Evolutionary conservation across 2,113 vertebrate species (phyloP).

Genomic region (Entomyzon cyanotis): DNA sequence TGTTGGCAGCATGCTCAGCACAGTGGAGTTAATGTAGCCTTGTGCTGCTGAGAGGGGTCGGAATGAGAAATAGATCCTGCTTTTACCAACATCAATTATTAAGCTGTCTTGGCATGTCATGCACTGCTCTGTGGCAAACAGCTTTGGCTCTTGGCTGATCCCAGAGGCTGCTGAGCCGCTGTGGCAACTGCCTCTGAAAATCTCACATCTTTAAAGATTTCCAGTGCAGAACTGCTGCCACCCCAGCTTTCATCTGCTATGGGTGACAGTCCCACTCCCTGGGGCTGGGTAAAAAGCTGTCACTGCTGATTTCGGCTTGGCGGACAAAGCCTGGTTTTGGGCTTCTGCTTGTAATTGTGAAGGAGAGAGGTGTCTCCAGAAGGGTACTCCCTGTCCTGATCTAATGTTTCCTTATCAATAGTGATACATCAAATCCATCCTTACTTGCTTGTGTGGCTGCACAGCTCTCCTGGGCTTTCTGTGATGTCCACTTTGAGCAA

Average conservation of each 20-base stretch:
- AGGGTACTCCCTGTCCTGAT: not conserved
- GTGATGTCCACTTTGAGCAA: not conserved
- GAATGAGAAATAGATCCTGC: not conserved
- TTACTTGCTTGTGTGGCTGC: not conserved
- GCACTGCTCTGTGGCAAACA: not conserved
- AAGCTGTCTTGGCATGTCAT: not conserved
- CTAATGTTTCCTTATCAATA: not conserved
- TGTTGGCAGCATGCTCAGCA: not conserved
- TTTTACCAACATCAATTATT: constrained; percentile 45
- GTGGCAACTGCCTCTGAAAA: not conserved
- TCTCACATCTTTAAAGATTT: not conserved
- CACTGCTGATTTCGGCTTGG: not conserved
- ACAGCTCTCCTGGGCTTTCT: not conserved
- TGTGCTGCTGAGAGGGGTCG: not conserved
- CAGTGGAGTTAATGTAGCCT: not conserved
- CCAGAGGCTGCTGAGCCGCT: not conserved
- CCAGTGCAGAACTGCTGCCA: not conserved
- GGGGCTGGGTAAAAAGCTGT: not conserved
- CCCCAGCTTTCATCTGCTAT: not conserved
- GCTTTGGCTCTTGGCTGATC: not conserved
- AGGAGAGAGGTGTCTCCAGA: not conserved
- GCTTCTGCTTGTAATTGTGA: not conserved
- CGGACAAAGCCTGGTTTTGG: not conserved
- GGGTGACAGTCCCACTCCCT: not conserved
- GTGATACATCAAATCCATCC: not conserved